Conservation (phyloP, 92 coral and sea anemone genomes). For the Bergia sp. region DNA sequence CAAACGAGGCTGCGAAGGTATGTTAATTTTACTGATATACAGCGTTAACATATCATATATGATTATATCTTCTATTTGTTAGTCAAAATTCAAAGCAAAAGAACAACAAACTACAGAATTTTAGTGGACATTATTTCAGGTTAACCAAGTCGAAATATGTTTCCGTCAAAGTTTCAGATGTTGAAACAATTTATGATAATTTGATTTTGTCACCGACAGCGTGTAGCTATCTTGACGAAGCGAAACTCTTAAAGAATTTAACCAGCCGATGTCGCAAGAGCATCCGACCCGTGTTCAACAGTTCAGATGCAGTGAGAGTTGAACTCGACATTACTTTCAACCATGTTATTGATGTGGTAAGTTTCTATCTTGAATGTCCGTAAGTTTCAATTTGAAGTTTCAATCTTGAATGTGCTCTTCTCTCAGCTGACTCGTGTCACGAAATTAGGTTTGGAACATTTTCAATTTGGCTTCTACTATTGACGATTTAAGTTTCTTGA, state of each 20-base stretch:
- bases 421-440: not conserved
- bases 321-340: slow-evolving; percentile 80
- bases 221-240: slow-evolving; percentile 46
- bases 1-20: slow-evolving; percentile 24
- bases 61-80: not conserved
- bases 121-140: not conserved
- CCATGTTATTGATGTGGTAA: slow-evolving; percentile 86
- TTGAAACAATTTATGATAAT: not conserved
- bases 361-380: not conserved
- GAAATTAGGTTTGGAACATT: not conserved
- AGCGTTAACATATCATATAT: no score
- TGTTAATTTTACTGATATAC: not conserved
- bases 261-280: slow-evolving; percentile 37
- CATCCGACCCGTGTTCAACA: slow-evolving; percentile 74
- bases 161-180: not conserved
- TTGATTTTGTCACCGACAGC: not conserved
- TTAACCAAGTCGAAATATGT: not conserved
- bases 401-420: not conserved
- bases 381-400: not conserved
- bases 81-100: not conserved
- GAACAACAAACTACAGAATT: not conserved
- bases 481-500: not conserved
- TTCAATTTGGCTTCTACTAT: not conserved
- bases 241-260: slow-evolving; percentile 42
- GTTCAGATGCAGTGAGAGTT: slow-evolving; percentile 54